phyloP scores from a whole-genome alignment of 2,888 invertebrate genomes.

The Adineta ricciae region DNA sequence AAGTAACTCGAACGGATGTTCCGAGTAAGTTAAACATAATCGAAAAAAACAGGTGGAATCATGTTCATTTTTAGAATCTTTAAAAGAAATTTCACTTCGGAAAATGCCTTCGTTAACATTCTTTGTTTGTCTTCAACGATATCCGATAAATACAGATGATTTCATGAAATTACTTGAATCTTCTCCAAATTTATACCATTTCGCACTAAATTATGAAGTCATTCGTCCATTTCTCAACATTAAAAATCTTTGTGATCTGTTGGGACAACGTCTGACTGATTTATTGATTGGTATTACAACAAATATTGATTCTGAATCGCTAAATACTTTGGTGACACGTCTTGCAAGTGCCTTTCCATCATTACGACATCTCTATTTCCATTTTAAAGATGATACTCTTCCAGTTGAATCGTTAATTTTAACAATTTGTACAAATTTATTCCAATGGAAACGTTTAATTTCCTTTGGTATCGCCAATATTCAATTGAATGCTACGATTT shows the following conservation, averaged over 20 bases:
- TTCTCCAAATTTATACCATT: neutral
- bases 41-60: neutral
- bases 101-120: neutral
- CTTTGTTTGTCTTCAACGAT: neutral
- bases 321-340: neutral
- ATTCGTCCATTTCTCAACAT: neutral
- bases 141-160: neutral
- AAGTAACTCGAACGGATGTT: neutral
- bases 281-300: neutral
- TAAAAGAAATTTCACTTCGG: neutral
- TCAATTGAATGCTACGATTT: neutral
- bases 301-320: neutral
- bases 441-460: neutral
- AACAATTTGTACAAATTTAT: neutral
- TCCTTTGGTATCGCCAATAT: neutral
- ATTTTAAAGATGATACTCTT: neutral
- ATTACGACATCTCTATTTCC: neutral
- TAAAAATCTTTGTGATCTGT: neutral
- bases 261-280: neutral
- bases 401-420: neutral
- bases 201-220: neutral
- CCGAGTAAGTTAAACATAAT: too few relatives aligned
- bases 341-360: neutral
- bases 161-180: neutral
- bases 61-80: neutral